Percentiles rank a stretch among this genome's conserved stretches.
Conservation (phyloP, 2,797 vertebrate genomes). For the Cossypha polioptera region DNA sequence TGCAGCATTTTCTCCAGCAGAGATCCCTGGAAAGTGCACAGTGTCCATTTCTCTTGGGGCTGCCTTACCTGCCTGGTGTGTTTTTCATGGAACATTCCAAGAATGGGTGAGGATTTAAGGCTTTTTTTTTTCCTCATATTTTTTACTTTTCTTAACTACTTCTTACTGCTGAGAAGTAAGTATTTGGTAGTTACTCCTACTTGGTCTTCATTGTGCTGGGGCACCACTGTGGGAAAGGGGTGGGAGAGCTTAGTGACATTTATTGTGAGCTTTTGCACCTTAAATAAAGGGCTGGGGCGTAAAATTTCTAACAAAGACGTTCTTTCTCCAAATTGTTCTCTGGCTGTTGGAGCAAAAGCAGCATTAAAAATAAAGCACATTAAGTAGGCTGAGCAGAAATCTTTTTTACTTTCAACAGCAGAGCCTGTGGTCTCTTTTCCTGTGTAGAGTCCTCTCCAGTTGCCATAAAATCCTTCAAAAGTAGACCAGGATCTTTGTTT, state of each 20-base stretch:
- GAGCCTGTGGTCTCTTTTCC: not conserved
- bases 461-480: not conserved
- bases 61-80: not conserved
- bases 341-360: not conserved
- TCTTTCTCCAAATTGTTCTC: slow-evolving; percentile 25
- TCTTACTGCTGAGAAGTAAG: not conserved
- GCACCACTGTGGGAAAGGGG: slow-evolving; percentile 19
- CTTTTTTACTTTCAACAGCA: not conserved
- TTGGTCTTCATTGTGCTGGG: not conserved
- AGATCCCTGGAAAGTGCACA: not conserved
- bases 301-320: slow-evolving; percentile 29
- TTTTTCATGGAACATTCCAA: not conserved
- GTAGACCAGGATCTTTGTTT: not conserved
- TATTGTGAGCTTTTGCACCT: slow-evolving; percentile 34
- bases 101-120: not conserved
- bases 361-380: slow-evolving; percentile 8
- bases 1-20: not conserved
- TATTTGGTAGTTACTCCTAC: not conserved
- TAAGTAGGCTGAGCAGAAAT: slow-evolving; percentile 31
- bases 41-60: accelerated
- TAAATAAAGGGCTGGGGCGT: not conserved
- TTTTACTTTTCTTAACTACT: not conserved
- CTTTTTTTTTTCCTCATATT: not conserved
- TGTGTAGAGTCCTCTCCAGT: not conserved
- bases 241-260: not conserved